These are phyloP conservation scores for Lasioglossum villosulum DNA, from an alignment of 2,888 invertebrate genomes.

Conservation along the genomic window DNA sequence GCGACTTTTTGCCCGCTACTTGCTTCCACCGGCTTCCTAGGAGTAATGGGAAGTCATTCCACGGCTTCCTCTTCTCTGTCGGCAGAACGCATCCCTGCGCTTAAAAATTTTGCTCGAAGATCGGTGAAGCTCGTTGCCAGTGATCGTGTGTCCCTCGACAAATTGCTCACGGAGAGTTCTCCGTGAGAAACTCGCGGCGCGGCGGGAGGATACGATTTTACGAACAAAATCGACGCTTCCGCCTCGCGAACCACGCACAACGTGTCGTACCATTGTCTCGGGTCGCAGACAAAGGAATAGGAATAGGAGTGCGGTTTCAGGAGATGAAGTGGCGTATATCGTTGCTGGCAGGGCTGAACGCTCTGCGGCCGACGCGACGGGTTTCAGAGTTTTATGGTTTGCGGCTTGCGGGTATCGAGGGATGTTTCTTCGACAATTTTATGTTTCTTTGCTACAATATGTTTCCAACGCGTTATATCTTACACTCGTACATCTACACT, in stretches of 20 bases:
- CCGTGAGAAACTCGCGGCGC: conserved; percentile 56
- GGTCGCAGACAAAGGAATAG: conserved; percentile 43
- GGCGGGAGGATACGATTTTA: conserved; percentile 56
- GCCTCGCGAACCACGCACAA: conserved; percentile 10
- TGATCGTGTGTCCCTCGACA: background rate
- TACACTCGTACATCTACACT: too few relatives aligned
- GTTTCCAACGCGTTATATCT: too few relatives aligned
- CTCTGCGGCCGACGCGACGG: background rate
- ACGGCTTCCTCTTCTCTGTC: background rate
- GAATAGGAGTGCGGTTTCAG: background rate
- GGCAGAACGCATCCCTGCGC: background rate
- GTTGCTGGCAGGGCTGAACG: background rate
- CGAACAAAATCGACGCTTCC: conserved; percentile 69
- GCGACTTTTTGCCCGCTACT: background rate
- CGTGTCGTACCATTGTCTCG: conserved; percentile 48
- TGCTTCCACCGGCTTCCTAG: background rate
- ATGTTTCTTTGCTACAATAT: background rate
- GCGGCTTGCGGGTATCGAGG: background rate
- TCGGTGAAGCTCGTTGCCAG: background rate
- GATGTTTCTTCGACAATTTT: background rate
- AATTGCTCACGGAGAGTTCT: conserved; percentile 29
- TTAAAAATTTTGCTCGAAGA: background rate
- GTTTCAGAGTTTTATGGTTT: background rate
- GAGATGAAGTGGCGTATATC: background rate
- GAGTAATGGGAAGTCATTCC: background rate